Percentiles rank a stretch among this genome's conserved stretches.
Evolutionary conservation across 1,140 invertebrate genomes (phyloP).

Genomic region (Paramacrobiotus metropolitanus): DNA sequence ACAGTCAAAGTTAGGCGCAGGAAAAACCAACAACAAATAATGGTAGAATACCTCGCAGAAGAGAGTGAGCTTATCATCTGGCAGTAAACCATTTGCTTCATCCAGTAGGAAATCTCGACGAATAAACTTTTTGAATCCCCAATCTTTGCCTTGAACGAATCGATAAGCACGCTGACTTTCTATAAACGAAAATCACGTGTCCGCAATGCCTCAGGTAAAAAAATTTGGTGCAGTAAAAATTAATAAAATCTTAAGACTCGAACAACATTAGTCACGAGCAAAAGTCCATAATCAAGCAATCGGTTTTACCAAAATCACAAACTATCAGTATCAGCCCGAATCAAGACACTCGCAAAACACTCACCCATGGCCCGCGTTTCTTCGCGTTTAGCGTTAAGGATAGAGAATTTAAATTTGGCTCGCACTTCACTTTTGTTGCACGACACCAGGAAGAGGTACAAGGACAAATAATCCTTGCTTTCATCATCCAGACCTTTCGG

Average conservation of each 20-base stretch:
- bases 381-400: conserved; percentile 96
- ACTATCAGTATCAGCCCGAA: no score
- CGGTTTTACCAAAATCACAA: no score
- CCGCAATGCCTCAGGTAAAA: no score
- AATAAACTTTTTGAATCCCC: conserved; percentile 99
- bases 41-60: conserved; percentile 67
- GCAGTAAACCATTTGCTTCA: conserved; percentile 86
- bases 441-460: conserved; percentile 91
- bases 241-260: no score
- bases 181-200: conserved; percentile 28
- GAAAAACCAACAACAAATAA: conserved; percentile 4
- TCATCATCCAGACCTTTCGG: conserved; percentile 98
- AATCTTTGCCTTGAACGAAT: conserved; percentile 98
- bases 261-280: no score
- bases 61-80: conserved; percentile 95
- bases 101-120: conserved; percentile 88
- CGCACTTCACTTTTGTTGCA: conserved; percentile 98
- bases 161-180: conserved; percentile 76
- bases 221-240: no score
- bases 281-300: no score
- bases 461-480: conserved; percentile 95
- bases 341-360: no score
- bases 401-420: conserved; percentile 99
- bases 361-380: conserved; percentile 97
- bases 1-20: background rate